Base-by-base conservation (phyloP, 2,113 vertebrate species). In the Megatriorchis doriae region DNA sequence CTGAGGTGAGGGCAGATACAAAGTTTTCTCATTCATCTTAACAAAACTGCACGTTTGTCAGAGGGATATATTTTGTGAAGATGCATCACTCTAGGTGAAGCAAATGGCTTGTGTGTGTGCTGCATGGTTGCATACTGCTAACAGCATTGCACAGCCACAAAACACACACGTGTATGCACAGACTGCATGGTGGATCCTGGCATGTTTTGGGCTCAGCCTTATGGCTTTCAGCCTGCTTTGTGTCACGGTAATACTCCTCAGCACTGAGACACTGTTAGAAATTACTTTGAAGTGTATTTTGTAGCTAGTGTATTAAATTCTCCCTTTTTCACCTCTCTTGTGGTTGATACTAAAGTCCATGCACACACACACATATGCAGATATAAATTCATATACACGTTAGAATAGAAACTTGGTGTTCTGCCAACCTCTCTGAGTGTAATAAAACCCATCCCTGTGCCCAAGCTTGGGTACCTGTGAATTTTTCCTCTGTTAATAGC, bases 401-500 rank as follows among this genome's bases (percentile, higher is more conserved):
- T 38, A 5, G 84, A 80, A 72, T 27, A 79, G 93, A 90, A 85
- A 88, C 81, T 58, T 95, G 93, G 59, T 90, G 82, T 91, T n/a
- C 88, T 90, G 95, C 94, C 96, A 96, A 1, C 25, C 45, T 43
- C 74, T 43, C 42, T 10, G 15, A 59, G 59, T 45, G 92, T 84
- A 97, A 96, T 71, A 42, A 96, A 95, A 94, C 45, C 94, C 19
- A 5, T 36, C 58, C 12, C 84, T 58, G 73, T 22, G 42, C 72
- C 88, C 73, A 55, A 5, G 80, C 72, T 59, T 75, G 68, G 86
- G 43, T 81, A 67, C 91, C 70, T 77, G 73, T 95, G 96, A 93
- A 97, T 96, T 96, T 95, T 97, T 61, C 93, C 91, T 93, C 91
- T 87, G 81, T 79, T 96, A 95, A 94, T 82, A 34, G 67, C 93